Percentiles rank a stretch among this genome's conserved stretches.
These are phyloP conservation scores for Leptinotarsa lineolata DNA, from an alignment of 1,140 invertebrate genomes.

Conservation along the genomic window DNA sequence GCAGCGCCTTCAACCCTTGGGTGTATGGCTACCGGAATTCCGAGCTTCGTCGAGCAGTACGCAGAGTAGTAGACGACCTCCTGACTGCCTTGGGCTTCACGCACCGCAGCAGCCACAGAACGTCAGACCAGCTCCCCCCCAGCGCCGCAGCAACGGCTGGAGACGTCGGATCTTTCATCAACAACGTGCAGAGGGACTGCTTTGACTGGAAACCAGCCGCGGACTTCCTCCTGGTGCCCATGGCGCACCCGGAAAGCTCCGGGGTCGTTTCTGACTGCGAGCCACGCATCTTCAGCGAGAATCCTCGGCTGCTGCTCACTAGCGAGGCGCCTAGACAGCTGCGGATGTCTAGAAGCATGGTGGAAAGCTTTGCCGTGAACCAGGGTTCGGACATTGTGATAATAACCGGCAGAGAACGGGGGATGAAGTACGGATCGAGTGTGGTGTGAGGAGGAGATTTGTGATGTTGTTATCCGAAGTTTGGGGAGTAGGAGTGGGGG, in stretches of 20 bases:
- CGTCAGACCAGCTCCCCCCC: constrained; percentile 43
- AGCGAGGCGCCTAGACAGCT: constrained; percentile 40
- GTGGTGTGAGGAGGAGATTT: constrained; percentile 32
- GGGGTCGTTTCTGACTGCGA: constrained; percentile 46
- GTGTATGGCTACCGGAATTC: constrained; percentile 70
- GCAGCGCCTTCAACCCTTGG: constrained; percentile 69
- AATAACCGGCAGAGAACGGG: constrained; percentile 40
- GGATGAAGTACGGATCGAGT: constrained; percentile 50
- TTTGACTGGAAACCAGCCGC: constrained; percentile 40
- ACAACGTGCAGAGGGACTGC: constrained; percentile 47
- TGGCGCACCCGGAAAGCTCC: constrained; percentile 49
- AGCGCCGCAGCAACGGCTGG: constrained; percentile 51
- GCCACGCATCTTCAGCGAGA: constrained; percentile 38
- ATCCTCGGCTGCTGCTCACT: constrained; percentile 40
- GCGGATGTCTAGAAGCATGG: constrained; percentile 49
- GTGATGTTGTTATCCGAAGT: not conserved
- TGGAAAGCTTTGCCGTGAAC: constrained; percentile 49
- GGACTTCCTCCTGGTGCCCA: constrained; percentile 51
- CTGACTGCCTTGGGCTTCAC: constrained; percentile 57
- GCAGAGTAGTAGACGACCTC: constrained; percentile 61
- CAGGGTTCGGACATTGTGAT: constrained; percentile 49
- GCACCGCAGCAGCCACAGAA: constrained; percentile 46
- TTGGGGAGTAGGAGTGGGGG: not conserved
- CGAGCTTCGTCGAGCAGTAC: constrained; percentile 66
- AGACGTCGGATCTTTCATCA: constrained; percentile 49